Conservation (phyloP, 2,113 vertebrate species). For the Ia io region DNA sequence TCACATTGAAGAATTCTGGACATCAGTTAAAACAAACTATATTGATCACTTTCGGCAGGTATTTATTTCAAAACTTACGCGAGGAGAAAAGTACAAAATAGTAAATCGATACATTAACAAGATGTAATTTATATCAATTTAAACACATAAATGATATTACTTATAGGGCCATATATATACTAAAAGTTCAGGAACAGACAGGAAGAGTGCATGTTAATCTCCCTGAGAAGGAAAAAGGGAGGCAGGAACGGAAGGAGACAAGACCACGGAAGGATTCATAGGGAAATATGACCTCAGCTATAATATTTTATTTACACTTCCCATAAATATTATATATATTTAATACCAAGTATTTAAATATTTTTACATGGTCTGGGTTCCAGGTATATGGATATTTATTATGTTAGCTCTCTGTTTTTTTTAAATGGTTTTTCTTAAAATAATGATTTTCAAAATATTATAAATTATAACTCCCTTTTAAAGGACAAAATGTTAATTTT, state of each 20-base stretch:
- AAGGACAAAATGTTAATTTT: neutral
- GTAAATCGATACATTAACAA: neutral
- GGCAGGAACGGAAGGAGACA: neutral
- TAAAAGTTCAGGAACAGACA: neutral
- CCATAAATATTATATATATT: neutral
- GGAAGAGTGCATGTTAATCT: neutral
- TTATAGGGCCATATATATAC: neutral
- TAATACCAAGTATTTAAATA: neutral
- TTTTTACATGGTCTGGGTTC: neutral
- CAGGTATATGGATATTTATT: neutral
- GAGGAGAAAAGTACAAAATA: neutral
- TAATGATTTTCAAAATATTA: neutral
- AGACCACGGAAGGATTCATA: neutral
- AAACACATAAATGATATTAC: neutral
- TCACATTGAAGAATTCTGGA: neutral
- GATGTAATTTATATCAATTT: neutral
- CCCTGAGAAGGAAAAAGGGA: neutral
- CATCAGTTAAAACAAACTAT: neutral
- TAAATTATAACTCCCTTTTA: neutral
- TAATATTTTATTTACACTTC: neutral
- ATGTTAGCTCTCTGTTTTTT: neutral
- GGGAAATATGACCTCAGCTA: neutral
- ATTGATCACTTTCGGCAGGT: neutral
- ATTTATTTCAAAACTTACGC: neutral
- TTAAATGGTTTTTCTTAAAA: neutral